Evolutionary conservation across 2,113 vertebrate genomes (phyloP), one percentile per base, ranked within the genome.

Genomic region (Pundamilia nyererei): DNA sequence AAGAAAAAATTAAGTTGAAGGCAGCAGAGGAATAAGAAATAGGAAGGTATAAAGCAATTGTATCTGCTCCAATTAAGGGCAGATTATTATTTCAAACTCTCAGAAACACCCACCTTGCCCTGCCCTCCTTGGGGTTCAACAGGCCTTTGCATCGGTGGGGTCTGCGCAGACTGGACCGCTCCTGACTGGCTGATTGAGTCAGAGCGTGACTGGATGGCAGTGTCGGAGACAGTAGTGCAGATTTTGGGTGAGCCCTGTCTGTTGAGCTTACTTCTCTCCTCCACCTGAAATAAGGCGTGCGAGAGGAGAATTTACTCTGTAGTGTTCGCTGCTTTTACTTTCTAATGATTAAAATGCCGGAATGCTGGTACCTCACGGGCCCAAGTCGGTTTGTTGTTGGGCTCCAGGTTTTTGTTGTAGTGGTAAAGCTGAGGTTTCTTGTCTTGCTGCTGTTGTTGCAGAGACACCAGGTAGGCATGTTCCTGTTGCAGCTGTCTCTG

Each of bases 401-500:
- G 95, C 77, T 97, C 97, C 86, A 97, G 84, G 89, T 97, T 97
- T 91, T 98, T 98, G 90, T 96, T 97, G 12, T 98, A 98, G 88
- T 98, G 98, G 83, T 98, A 98, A 14, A 98, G 95, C 54, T 97
- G 97, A 7, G 97, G 97, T 91, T 97, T 96, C 91, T 98, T 97
- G 15, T 97, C 96, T 47, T 97, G 96, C 83, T 97, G 96, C 82
- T 97, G 97, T 49, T 97, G 97, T 84, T 98, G 98, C 86, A 98
- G 96, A 49, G 97, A 98, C 91, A 98, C 97, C 87, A 98, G 97
- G 95, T 98, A 98, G 72, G 98, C 98, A 4, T 98, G 98, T 80
- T 98, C 97, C 95, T 98, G 98, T 96, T 98, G 97, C 88, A 98
- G 96, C 89, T 98, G 98, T 79, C 98, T 95, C 96, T 98, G 98